Conservation (phyloP, 1,140 invertebrate species). For the Anagrus nilaparvatae region DNA sequence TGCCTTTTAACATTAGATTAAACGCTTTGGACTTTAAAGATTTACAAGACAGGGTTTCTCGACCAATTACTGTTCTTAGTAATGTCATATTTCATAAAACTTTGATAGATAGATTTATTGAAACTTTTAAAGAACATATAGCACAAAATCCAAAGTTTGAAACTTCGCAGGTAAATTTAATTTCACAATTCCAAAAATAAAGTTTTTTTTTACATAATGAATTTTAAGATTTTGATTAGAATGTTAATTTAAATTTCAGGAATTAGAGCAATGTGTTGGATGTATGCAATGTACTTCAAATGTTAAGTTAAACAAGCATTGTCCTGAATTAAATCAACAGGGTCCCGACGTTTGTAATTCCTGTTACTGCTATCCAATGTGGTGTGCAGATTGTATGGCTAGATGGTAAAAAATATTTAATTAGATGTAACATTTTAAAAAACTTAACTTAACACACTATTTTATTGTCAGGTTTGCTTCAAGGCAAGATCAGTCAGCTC, state of each 20-base stretch:
- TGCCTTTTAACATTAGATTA: constrained; percentile 58
- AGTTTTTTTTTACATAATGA: constrained; percentile 8
- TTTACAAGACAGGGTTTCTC: constrained; percentile 63
- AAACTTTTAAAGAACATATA: constrained; percentile 70
- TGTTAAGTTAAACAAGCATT: constrained; percentile 71
- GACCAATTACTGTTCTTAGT: constrained; percentile 62
- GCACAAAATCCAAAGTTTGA: constrained; percentile 58
- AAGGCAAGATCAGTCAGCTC: constrained; percentile 62
- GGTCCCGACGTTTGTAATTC: constrained; percentile 42
- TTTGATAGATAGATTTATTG: constrained; percentile 72
- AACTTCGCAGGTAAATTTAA: constrained; percentile 49
- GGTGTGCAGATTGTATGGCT: constrained; percentile 78
- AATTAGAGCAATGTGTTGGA: constrained; percentile 73
- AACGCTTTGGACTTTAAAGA: constrained; percentile 70
- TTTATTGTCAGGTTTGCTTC: constrained; percentile 56
- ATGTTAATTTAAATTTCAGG: constrained; percentile 42
- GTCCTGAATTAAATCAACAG: constrained; percentile 38
- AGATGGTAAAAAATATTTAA: constrained; percentile 59
- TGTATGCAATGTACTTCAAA: constrained; percentile 73
- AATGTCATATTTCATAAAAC: constrained; percentile 71
- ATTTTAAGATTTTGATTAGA: constrained; percentile 5
- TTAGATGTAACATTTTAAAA: constrained; percentile 7
- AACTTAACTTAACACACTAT: constrained; percentile 10
- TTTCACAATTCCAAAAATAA: constrained; percentile 1
- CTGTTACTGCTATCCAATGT: constrained; percentile 75